Evolutionary conservation across 1,140 invertebrate genomes (phyloP).

Genomic region (Lordiphosa collinella): DNA sequence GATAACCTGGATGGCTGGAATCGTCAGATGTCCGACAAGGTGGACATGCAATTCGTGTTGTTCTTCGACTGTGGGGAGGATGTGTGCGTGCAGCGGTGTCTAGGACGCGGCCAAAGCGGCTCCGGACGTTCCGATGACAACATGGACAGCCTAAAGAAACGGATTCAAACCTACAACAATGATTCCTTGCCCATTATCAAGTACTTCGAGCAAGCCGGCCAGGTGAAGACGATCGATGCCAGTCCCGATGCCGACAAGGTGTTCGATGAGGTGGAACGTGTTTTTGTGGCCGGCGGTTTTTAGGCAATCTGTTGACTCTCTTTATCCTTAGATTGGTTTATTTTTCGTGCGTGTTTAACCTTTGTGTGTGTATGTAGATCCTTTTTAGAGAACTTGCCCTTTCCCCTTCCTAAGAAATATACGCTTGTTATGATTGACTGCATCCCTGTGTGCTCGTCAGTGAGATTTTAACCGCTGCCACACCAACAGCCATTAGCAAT

Average conservation of each 20-base stretch:
- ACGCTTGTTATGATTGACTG: conserved; percentile 49
- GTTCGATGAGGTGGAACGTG: conserved; percentile 80
- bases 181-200: conserved; percentile 97
- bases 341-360: conserved; percentile 8
- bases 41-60: conserved; percentile 92
- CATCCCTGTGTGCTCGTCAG: too few relatives aligned
- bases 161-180: conserved; percentile 93
- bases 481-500: too few relatives aligned
- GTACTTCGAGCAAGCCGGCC: conserved; percentile 86
- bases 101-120: conserved; percentile 91
- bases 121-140: conserved; percentile 98
- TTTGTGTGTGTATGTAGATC: conserved; percentile 20
- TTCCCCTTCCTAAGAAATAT: conserved; percentile 30
- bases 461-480: too few relatives aligned
- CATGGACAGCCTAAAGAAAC: conserved; percentile 92
- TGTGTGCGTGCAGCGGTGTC: conserved; percentile 90
- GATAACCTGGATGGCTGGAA: conserved; percentile 99
- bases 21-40: conserved; percentile 90
- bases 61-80: conserved; percentile 95
- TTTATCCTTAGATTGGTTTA: not conserved
- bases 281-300: conserved; percentile 58
- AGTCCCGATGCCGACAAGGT: conserved; percentile 86
- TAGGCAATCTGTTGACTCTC: conserved; percentile 13
- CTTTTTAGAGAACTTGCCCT: too few relatives aligned
- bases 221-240: conserved; percentile 91